Evolutionary conservation across 2,888 invertebrate genomes (phyloP), one percentile per base, ranked within the genome.

Genomic region (Synanthedon tipuliformis): DNA sequence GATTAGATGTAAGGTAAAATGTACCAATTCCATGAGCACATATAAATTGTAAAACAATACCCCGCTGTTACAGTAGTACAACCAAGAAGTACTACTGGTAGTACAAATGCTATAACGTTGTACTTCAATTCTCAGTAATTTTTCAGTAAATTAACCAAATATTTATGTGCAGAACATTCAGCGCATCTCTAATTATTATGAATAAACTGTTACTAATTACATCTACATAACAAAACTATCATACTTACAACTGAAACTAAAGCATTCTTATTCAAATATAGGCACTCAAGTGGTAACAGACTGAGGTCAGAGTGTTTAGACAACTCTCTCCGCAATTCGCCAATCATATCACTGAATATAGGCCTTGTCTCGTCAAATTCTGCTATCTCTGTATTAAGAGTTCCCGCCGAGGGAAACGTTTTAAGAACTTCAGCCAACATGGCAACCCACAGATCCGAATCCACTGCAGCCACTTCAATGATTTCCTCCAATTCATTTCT

Each of bases 371-470:
- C 96, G 64, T 97, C 96, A 61, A 95, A 91, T 77, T 95, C 95
- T 51, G 92, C 79, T 67, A 97, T 93, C 81, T 96, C 95, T 41
- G 95, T 94, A 75, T 97, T 97, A 54, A 98, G 90, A 41, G 94
- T 94, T 34, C 97, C 96, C 0, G 94, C 92, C 0, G 94, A 91
- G 1, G 98, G 98, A 74, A 95, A 96, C 0, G 96, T 95, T 75
- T 96, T 96, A 88, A 98, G 93, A 59, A 96, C 94, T 86, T 98
- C 98, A 3, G 96, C 97, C 60, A 98, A 87, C 95, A 97, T 97
- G 4, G 97, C 95, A 41, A 98, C 98, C 98, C 98, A 98, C 65
- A 97, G 90, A 76, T 99, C 98, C 10, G 95, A 94, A 85, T 98
- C 98, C 65, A 94, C 89, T 3, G 94, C 93, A 7, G 97, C 98